These are phyloP conservation scores for Papilio xuthus DNA, from an alignment of 1,140 invertebrate genomes.

Conservation along the genomic window DNA sequence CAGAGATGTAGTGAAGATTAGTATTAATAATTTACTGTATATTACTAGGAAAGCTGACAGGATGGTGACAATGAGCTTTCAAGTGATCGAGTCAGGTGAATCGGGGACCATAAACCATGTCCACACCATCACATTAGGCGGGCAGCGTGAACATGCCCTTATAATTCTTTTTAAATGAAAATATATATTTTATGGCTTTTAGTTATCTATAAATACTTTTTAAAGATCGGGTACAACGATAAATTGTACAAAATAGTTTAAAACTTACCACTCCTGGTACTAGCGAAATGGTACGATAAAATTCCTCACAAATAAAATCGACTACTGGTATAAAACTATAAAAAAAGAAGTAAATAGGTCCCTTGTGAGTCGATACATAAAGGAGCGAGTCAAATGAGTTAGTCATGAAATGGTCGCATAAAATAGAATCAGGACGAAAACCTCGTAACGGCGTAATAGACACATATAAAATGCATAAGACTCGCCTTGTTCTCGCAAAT, in stretches of 20 bases:
- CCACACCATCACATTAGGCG: too few species aligned
- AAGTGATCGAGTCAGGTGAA: too few species aligned
- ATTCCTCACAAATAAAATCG: neutral
- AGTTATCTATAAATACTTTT: neutral
- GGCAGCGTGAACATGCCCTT: too few species aligned
- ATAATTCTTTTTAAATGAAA: too few species aligned
- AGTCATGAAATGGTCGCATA: constrained; percentile 11
- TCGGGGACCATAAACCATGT: too few species aligned
- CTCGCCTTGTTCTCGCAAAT: constrained; percentile 16
- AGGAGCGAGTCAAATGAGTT: constrained; percentile 12
- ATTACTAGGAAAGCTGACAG: too few species aligned
- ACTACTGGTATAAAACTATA: neutral
- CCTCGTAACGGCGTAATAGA: constrained; percentile 18
- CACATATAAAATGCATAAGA: constrained; percentile 28
- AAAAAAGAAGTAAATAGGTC: neutral
- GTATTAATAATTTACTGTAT: neutral
- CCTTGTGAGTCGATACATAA: neutral
- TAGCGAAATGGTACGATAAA: neutral
- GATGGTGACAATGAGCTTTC: neutral
- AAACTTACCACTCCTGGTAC: neutral
- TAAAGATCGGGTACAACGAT: neutral
- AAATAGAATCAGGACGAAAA: constrained; percentile 28
- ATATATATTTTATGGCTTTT: neutral
- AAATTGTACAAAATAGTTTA: neutral
- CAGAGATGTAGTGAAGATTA: neutral